Evolutionary conservation across 2,888 invertebrate genomes (phyloP), one percentile per base, ranked within the genome.

Genomic region (Urechis unicinctus): DNA sequence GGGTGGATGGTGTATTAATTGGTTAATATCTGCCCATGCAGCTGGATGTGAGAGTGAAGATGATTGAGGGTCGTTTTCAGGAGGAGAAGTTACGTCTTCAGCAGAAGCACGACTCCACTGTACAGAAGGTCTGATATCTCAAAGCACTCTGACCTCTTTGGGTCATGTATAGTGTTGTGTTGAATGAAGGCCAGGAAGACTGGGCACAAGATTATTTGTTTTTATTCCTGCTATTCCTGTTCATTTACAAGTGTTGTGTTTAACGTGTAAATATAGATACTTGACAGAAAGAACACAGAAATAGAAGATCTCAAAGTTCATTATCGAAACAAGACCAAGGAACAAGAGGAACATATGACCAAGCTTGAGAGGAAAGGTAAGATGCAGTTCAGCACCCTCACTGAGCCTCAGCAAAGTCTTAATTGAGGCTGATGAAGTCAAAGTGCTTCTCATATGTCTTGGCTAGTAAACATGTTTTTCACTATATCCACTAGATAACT

Each of bases 71-170:
- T 24, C 70, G 70, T 56, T 75, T 72, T 54, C 73, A 75, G 60
- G 75, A 77, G 55, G 77, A 77, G 58, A 77, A 75, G 55, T 61
- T 75, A n/a, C 61, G 65, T 52, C 59, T 75, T 21, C 75, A 77
- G 55, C 75, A 77, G 54, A 75, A 70, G 61, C 75, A 77, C 67
- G 73, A 75, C 63, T 60, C 66, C 45, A 72, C 70, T 54, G 74
- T 77, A 24, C 75, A 75, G 59, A 74, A 74, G 70, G 74, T 74
- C 49, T 9, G 53, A 26, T 36, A 36, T 36, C 9, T n/a, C n/a
- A n/a, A n/a, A n/a, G n/a, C n/a, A n/a, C n/a, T n/a, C n/a, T 17
- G 24, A 17, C 17, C n/a, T n/a, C 36, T 36, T 36, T 6, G 36
- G 36, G 13, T 36, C 17, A 36, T 53, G 22, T 44, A 13, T 9